Conservation (phyloP, 2,888 invertebrate species). For the Auanema sp. region DNA sequence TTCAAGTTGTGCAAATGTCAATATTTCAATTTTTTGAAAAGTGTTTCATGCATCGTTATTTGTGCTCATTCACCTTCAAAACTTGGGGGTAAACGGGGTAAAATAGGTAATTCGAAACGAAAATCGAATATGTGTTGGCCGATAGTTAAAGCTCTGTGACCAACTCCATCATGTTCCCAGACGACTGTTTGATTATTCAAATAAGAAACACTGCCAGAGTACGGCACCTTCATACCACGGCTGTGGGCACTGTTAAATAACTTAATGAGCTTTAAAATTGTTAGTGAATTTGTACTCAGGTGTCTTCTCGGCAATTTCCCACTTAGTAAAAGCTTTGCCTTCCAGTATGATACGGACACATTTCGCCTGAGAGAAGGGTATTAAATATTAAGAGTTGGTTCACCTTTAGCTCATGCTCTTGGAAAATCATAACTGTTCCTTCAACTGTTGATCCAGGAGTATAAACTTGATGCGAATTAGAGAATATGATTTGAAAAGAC, state of each 20-base stretch:
- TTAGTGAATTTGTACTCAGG: conserved; percentile 7
- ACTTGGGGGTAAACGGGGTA: conserved; percentile 12
- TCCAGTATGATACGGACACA: conserved; percentile 12
- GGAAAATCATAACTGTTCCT: neutral
- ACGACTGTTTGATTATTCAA: conserved; percentile 13
- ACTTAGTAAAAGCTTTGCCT: conserved; percentile 16
- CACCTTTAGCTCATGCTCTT: neutral
- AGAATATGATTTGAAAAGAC: neutral
- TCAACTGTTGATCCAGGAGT: neutral
- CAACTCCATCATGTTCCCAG: conserved; percentile 10
- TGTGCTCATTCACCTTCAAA: conserved; percentile 11
- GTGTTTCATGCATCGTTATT: neutral
- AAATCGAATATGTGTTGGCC: conserved; percentile 12
- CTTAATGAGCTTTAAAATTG: neutral
- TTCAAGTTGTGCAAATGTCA: neutral
- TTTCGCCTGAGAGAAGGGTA: conserved; percentile 12
- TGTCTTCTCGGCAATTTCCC: conserved; percentile 21
- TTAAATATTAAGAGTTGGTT: neutral
- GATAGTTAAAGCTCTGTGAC: conserved; percentile 5
- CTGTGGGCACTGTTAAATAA: conserved; percentile 13
- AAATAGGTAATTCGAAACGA: conserved; percentile 11
- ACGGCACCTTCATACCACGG: conserved; percentile 19
- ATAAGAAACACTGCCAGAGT: conserved; percentile 3
- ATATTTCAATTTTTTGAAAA: neutral
- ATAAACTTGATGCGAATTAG: neutral